Evolutionary conservation across 2,888 invertebrate genomes (phyloP).

Genomic region (Lymantria dispar): DNA sequence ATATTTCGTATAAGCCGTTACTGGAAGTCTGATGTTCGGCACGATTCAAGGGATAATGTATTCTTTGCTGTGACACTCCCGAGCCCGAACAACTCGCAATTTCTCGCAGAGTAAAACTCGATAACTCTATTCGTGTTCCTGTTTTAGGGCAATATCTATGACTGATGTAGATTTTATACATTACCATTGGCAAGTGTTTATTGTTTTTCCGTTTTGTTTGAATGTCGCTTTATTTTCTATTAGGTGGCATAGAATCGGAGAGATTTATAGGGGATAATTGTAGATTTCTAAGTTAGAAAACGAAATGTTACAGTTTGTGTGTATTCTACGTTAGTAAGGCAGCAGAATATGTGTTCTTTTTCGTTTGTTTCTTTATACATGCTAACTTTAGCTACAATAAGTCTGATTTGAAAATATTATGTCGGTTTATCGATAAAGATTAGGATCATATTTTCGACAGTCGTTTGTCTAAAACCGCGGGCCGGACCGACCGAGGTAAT

Average conservation of each 20-base stretch:
- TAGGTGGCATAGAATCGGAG: not conserved
- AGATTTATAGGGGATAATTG: not conserved
- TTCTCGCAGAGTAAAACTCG: conserved; percentile 18
- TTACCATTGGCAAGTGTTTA: conserved; percentile 9
- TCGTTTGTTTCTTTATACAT: no score
- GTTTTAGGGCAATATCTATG: conserved; percentile 13
- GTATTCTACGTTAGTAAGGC: no score
- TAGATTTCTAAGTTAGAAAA: no score
- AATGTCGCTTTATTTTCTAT: conserved; percentile 4
- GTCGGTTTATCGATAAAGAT: no score
- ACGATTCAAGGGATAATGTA: conserved; percentile 45
- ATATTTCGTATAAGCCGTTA: conserved; percentile 22
- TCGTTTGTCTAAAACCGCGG: no score
- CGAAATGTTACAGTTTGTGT: no score
- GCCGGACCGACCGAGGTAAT: no score
- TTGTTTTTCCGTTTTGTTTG: conserved; percentile 12
- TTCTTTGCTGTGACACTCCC: conserved; percentile 29
- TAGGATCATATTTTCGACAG: no score
- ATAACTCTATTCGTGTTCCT: conserved; percentile 13
- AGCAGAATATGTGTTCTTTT: no score
- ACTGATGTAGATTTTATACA: conserved; percentile 31
- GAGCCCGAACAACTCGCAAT: conserved; percentile 10
- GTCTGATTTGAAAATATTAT: no score
- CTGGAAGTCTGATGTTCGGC: conserved; percentile 23
- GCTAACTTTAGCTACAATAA: no score